phyloP scores from a whole-genome alignment of 2,888 invertebrate genomes.

The Eristalis tenax region DNA sequence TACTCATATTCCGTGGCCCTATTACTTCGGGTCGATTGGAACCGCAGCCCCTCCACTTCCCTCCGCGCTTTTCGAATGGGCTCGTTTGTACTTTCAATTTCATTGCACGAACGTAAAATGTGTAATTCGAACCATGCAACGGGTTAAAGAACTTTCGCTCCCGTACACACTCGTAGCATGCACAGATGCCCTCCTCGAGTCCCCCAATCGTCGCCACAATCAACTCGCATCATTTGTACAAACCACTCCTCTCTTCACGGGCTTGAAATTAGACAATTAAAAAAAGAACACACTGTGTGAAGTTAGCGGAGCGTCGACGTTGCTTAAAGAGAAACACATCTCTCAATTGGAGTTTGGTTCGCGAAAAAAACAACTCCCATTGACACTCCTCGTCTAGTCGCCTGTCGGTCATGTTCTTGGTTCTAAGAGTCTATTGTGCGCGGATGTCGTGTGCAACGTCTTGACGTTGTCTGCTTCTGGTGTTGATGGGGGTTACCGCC shows the following conservation, averaged over 20 bases:
- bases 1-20: slow-evolving; percentile 19
- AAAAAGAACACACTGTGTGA: slow-evolving; percentile 28
- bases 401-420: slow-evolving; percentile 6
- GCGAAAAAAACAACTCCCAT: neutral
- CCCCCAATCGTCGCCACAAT: neutral
- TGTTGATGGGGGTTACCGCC: neutral
- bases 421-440: neutral
- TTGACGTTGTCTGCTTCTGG: slow-evolving; percentile 7
- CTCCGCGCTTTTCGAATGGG: neutral
- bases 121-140: slow-evolving; percentile 57
- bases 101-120: slow-evolving; percentile 52
- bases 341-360: slow-evolving; percentile 29
- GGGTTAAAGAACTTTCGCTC: slow-evolving; percentile 68
- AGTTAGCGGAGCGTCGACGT: neutral
- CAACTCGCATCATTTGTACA: neutral
- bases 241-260: slow-evolving; percentile 4
- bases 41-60: neutral
- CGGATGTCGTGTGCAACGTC: slow-evolving; percentile 20
- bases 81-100: slow-evolving; percentile 64
- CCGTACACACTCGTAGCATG: slow-evolving; percentile 3
- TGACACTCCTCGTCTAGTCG: slow-evolving; percentile 13
- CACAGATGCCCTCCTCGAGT: neutral
- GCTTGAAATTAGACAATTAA: slow-evolving; percentile 38
- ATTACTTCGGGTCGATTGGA: slow-evolving; percentile 4
- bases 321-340: neutral